Evolutionary conservation across 2,113 vertebrate species (phyloP).

Genomic region (Vombatus ursinus): DNA sequence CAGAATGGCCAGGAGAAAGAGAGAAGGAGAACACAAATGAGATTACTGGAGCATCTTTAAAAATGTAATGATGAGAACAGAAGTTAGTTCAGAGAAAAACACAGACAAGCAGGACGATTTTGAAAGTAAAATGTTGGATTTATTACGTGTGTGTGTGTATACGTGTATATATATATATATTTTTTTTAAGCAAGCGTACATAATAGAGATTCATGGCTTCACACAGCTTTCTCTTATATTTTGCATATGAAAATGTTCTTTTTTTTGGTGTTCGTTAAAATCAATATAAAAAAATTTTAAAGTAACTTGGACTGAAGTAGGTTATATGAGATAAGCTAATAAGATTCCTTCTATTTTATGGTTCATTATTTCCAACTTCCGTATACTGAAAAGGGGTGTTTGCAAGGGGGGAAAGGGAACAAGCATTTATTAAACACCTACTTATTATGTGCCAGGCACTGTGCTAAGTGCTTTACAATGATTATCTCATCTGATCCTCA

Average conservation of each 20-base stretch:
- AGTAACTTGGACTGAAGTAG: not conserved
- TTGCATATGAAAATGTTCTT: not conserved
- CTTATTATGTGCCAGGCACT: not conserved
- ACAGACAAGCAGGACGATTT: not conserved
- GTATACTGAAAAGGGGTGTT: slow-evolving; percentile 13
- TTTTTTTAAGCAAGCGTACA: not conserved
- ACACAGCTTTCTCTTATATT: not conserved
- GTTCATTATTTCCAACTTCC: slow-evolving; percentile 3
- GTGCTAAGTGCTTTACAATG: not conserved
- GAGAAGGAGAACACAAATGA: not conserved
- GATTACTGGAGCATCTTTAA: not conserved
- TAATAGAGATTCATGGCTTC: not conserved
- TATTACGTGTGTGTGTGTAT: not conserved
- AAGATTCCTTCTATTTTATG: slow-evolving; percentile 22
- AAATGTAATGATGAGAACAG: not conserved
- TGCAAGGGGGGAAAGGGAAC: not conserved
- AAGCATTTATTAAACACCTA: not conserved
- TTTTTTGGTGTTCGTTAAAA: not conserved
- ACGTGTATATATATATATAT: no score
- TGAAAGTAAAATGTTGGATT: not conserved
- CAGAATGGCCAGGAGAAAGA: not conserved
- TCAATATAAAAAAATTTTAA: not conserved
- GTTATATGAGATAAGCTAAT: not conserved
- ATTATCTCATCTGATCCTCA: not conserved
- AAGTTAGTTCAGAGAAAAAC: not conserved